phyloP scores from a whole-genome alignment of 2,113 vertebrate genomes.

The Periophthalmodon schlosseri region DNA sequence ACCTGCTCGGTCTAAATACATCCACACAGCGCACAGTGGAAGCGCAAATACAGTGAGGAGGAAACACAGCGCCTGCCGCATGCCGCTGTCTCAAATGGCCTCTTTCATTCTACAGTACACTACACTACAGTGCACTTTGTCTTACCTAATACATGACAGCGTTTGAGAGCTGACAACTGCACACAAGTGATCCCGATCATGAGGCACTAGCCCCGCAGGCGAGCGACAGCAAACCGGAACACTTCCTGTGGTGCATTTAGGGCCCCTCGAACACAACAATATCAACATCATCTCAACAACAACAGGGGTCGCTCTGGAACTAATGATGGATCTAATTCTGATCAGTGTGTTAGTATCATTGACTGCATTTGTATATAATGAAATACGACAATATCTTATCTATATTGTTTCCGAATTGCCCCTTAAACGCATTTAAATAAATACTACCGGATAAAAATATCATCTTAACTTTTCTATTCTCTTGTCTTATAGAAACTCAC shows the following conservation, averaged over 20 bases:
- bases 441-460: background rate
- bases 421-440: background rate
- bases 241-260: slow-evolving; percentile 43
- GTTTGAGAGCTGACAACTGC: slow-evolving; percentile 46
- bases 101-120: background rate
- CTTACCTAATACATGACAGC: slow-evolving; percentile 67
- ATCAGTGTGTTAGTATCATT: background rate
- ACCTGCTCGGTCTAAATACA: slow-evolving; percentile 75
- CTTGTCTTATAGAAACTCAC: background rate
- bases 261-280: slow-evolving; percentile 30
- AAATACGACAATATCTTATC: background rate
- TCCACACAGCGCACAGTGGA: slow-evolving; percentile 55
- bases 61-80: slow-evolving; percentile 47
- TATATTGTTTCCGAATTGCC: background rate
- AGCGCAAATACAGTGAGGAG: slow-evolving; percentile 56
- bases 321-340: background rate
- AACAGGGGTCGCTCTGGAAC: background rate
- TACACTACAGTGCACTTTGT: background rate
- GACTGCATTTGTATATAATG: background rate
- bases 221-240: slow-evolving; percentile 31
- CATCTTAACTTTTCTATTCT: background rate
- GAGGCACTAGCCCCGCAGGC: slow-evolving; percentile 27
- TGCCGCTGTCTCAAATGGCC: background rate
- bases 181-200: slow-evolving; percentile 47
- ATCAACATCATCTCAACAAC: too few relatives aligned